A percentile compares a stretch with the other conserved stretches of the same genome.
phyloP scores from a whole-genome alignment of 1,140 invertebrate genomes.

The Nautilus pompilius region DNA sequence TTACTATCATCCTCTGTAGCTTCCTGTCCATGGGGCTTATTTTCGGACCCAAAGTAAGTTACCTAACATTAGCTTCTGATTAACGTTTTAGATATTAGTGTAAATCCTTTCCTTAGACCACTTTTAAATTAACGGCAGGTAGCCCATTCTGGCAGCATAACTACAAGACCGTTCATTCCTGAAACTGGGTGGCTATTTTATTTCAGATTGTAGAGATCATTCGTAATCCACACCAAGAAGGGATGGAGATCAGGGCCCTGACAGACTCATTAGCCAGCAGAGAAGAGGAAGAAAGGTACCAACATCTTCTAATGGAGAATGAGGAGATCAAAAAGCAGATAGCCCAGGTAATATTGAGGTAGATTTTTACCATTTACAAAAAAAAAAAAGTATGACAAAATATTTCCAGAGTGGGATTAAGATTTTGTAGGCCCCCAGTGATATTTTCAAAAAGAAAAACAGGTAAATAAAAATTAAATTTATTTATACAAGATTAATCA shows the following conservation, averaged over 20 bases:
- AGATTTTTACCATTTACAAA: background rate
- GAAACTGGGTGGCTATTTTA: background rate
- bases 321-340: conserved; percentile 94
- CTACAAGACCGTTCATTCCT: too few species aligned
- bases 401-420: background rate
- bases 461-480: background rate
- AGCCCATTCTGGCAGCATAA: too few species aligned
- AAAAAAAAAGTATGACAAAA: background rate
- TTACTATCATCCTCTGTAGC: conserved; percentile 94
- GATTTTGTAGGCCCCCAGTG: background rate
- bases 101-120: too few species aligned
- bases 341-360: conserved; percentile 67
- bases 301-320: conserved; percentile 91
- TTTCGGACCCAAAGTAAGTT: conserved; percentile 87
- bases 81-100: too few species aligned
- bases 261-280: conserved; percentile 81
- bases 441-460: background rate
- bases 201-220: conserved; percentile 18
- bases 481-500: background rate
- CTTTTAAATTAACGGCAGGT: too few species aligned
- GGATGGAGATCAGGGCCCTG: conserved; percentile 32
- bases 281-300: conserved; percentile 85
- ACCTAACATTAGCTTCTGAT: too few species aligned
- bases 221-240: conserved; percentile 29
- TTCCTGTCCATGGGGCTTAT: conserved; percentile 96